phyloP scores from a whole-genome alignment of 2,113 vertebrate species.

The Diadophis punctatus region DNA sequence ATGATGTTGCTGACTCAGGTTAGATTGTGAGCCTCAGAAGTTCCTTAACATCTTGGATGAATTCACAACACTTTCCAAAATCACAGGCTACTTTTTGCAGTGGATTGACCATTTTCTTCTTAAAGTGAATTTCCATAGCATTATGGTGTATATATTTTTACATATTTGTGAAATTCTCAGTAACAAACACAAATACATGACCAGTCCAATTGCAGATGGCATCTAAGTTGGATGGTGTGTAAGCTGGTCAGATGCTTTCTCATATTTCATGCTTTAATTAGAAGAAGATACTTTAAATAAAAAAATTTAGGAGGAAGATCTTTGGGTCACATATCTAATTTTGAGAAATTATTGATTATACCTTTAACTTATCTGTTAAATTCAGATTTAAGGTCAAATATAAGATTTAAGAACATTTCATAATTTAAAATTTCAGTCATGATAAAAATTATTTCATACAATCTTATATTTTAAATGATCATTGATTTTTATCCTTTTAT shows the following conservation, averaged over 20 bases:
- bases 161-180: not conserved
- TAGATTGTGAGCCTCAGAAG: not conserved
- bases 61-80: not conserved
- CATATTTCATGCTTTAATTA: not conserved
- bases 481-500: not conserved
- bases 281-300: not conserved
- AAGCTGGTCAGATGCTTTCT: not conserved
- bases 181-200: not conserved
- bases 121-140: not conserved
- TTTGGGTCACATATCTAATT: not conserved
- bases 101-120: not conserved
- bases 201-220: not conserved
- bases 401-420: not conserved
- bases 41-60: not conserved
- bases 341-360: not conserved
- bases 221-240: not conserved
- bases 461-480: not conserved
- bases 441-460: not conserved
- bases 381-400: not conserved
- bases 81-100: not conserved
- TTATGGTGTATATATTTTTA: no score
- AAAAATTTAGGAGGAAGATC: not conserved
- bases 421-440: not conserved
- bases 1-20: not conserved
- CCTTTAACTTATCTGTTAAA: not conserved